Base-by-base conservation (phyloP, 2,888 invertebrate species). In the Physocephala rufipes region DNA sequence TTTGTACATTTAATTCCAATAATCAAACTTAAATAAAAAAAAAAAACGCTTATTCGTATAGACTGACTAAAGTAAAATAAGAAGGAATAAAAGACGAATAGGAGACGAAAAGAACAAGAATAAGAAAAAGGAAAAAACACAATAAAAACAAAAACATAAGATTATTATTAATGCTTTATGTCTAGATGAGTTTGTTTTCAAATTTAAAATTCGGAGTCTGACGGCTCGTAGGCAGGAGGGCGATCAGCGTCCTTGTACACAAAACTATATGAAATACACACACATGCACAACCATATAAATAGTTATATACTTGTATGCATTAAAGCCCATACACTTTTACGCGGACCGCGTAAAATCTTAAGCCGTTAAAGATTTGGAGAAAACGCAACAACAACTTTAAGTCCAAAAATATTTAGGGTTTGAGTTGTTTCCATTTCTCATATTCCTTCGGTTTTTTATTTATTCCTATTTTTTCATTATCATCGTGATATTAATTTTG, bases 101-200 rank as follows among this genome's bases (percentile, higher is more conserved):
- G n/a, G 55, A 55, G 21, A 55, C 13, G 13, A 55, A 21, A 21
- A 55, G 36, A 36, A 36, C 51, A 66, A 55, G 66, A 63, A 47
- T 47, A 36, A 55, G 55, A 43, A 66, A 21, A 70, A 73, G 30
- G 67, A 74, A 21, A 71, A 73, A 36, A 69, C 73, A 71, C 65
- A 64, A 71, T 73, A 74, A 74, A 72, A 70, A 70, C n/a, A n/a
- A n/a, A n/a, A n/a, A n/a, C n/a, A n/a, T 71, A 69, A 74, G 78
- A 76, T 76, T 81, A 80, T 81, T 79, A 79, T 80, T 80, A 82
- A 81, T 80, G 80, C 75, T 73, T 36, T 77, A 77, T 81, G 81
- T 80, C 79, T 81, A 78, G 78, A 79, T 78, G 77, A 81, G 79
- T 80, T 81, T 80, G 77, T 80, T 80, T 78, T 77, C 70, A 74